Base-by-base conservation (phyloP, 2,113 vertebrate species). In the Myiozetetes cayanensis region DNA sequence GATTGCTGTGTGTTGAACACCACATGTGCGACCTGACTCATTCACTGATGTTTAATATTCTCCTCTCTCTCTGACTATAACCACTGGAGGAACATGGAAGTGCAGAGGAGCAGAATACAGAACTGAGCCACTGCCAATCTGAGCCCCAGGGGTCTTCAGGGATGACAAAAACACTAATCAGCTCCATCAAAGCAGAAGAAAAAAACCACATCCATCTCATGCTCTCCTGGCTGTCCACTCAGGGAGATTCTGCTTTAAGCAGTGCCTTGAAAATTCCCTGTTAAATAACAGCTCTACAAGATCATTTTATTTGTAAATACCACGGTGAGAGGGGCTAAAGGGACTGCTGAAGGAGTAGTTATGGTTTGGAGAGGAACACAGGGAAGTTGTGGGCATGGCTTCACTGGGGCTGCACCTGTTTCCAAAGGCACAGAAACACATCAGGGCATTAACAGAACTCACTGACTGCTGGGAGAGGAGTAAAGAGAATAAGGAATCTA, bases 381-480 rank as follows among this genome's bases (percentile, higher is more conserved):
- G 83, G 28, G 39, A 52, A 47, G 49, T 2, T 21, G 52, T 37
- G 25, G 58, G 75, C 33, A 43, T 1, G 3, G 27, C n/a, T 37
- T 41, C 41, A 11, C 61, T 13, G 6, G 21, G 28, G 41, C 33
- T 53, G 63, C 6, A 2, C 12, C 25, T 19, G 14, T 21, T 70
- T 21, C 20, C 30, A 31, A 15, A 71, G 25, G 22, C n/a, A 11
- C 20, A 20, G 53, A 65, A 90, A 80, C 5, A 9, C 22, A 24
- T 4, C 33, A 5, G 7, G 85, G 41, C 7, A 1, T 49, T 24
- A n/a, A 27, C 9, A 83, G 21, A 46, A 30, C 44, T 17, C 49
- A 3, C 0, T 0, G 43, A 44, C 8, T 0, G 0, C 21, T 4
- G 12, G 37, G 63, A 73, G 10, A 74, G 66, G 33, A 78, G 30